Conservation (phyloP, 2,113 vertebrate genomes). For the Osmerus mordax region DNA sequence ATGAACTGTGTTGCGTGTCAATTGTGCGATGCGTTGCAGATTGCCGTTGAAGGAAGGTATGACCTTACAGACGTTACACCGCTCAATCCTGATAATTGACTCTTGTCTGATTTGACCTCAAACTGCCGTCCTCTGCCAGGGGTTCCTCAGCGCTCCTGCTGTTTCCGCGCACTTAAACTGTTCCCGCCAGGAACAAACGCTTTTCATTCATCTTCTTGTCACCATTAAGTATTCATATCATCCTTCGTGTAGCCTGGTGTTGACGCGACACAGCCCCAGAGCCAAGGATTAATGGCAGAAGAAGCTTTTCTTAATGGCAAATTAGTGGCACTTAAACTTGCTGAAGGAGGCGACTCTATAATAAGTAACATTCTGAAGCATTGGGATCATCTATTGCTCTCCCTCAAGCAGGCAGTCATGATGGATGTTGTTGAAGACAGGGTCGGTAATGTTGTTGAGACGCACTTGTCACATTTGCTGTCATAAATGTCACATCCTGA, state of each 20-base stretch:
- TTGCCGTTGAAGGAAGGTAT: conserved; percentile 35
- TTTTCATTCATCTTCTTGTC: conserved; percentile 45
- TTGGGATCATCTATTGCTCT: too few species aligned
- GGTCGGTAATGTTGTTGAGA: too few species aligned
- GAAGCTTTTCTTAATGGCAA: too few species aligned
- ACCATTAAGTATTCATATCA: conserved; percentile 26
- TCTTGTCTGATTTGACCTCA: conserved; percentile 54
- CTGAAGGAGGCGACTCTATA: too few species aligned
- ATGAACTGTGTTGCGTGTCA: background rate
- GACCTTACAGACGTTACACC: conserved; percentile 25
- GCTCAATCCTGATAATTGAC: conserved; percentile 55
- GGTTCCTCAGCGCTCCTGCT: conserved; percentile 38
- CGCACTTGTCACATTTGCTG: too few species aligned
- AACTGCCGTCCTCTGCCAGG: conserved; percentile 31
- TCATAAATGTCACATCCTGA: too few species aligned
- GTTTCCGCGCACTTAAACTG: conserved; percentile 41
- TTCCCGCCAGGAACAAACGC: conserved; percentile 31
- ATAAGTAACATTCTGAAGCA: too few species aligned
- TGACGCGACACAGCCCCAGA: conserved; percentile 24
- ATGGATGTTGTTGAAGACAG: too few species aligned
- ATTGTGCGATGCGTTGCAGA: background rate
- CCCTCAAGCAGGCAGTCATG: too few species aligned
- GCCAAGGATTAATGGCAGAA: conserved; percentile 15
- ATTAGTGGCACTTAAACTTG: too few species aligned
- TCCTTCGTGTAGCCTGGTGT: conserved; percentile 27